Conservation (phyloP, 2,797 vertebrate species). For the Aulostomus chinensis region DNA sequence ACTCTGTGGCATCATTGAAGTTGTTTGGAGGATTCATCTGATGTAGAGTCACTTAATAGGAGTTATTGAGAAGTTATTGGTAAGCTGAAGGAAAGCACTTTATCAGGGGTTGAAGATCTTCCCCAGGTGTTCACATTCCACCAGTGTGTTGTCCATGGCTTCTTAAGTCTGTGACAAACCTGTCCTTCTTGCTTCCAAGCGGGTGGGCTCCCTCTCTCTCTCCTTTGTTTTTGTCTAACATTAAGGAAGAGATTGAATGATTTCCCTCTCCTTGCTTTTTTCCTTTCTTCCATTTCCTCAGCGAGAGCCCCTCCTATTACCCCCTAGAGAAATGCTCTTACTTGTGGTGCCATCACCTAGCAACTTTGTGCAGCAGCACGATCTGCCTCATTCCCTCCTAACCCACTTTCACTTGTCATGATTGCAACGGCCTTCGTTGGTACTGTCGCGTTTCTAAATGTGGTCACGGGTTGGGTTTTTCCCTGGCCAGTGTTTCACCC, state of each 20-base stretch:
- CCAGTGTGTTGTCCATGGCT: conserved; percentile 32
- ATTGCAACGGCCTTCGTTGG: conserved; percentile 33
- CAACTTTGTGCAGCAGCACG: conserved; percentile 39
- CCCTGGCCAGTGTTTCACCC: conserved; percentile 6
- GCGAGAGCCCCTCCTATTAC: background rate
- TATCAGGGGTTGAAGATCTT: too few relatives aligned
- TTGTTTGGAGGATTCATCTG: too few relatives aligned
- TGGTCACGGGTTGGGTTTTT: conserved; percentile 32
- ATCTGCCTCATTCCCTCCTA: background rate
- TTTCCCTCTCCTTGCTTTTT: background rate
- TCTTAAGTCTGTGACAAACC: conserved; percentile 44
- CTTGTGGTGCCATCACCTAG: conserved; percentile 50
- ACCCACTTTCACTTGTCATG: conserved; percentile 25
- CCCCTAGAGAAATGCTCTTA: conserved; percentile 31
- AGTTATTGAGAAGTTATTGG: too few relatives aligned
- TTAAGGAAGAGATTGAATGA: conserved; percentile 9
- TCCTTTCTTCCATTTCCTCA: background rate
- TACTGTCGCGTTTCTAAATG: conserved; percentile 35
- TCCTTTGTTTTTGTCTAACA: conserved; percentile 35
- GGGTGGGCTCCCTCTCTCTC: conserved; percentile 7
- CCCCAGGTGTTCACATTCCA: background rate
- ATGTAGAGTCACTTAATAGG: too few relatives aligned
- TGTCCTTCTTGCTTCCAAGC: conserved; percentile 47
- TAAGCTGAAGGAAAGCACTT: too few relatives aligned
- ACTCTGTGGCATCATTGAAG: too few relatives aligned